Evolutionary conservation across 1,140 invertebrate genomes (phyloP).

Genomic region (Caenorhabditis latens): DNA sequence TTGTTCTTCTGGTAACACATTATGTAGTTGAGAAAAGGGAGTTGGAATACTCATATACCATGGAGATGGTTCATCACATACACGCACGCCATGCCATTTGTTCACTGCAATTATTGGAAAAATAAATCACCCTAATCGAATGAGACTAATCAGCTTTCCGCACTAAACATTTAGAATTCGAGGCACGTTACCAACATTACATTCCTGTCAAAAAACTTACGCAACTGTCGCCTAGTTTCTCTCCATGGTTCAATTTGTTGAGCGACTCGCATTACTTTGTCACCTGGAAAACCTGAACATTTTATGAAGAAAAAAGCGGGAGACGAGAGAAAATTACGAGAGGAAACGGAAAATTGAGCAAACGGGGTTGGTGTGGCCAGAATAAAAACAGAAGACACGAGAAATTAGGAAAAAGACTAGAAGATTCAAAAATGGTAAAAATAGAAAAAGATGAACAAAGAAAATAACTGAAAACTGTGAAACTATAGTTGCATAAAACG

Average conservation of each 20-base stretch:
- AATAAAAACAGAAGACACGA: background rate
- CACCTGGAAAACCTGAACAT: background rate
- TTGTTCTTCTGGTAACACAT: conserved; percentile 9
- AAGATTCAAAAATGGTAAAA: background rate
- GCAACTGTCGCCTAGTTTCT: background rate
- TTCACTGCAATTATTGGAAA: background rate
- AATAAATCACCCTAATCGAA: too few relatives aligned
- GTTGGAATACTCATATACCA: conserved; percentile 31
- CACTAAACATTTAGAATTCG: too few relatives aligned
- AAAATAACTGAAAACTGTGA: too few relatives aligned
- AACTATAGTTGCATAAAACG: too few relatives aligned
- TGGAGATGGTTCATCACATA: conserved; percentile 33
- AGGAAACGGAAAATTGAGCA: background rate
- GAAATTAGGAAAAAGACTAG: background rate
- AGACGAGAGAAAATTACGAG: background rate
- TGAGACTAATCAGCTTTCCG: too few relatives aligned
- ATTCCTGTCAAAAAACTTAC: background rate
- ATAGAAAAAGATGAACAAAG: too few relatives aligned
- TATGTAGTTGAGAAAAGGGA: conserved; percentile 19
- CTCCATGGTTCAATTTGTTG: conserved; percentile 1
- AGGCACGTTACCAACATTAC: too few relatives aligned
- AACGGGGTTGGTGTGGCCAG: background rate
- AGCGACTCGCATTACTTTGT: background rate
- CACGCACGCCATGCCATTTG: conserved; percentile 1
- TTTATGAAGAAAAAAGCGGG: background rate